A percentile compares a stretch with the other conserved stretches of the same genome.
Conservation (phyloP, 2,888 invertebrate genomes). For the Nephrotoma guestfalica region DNA sequence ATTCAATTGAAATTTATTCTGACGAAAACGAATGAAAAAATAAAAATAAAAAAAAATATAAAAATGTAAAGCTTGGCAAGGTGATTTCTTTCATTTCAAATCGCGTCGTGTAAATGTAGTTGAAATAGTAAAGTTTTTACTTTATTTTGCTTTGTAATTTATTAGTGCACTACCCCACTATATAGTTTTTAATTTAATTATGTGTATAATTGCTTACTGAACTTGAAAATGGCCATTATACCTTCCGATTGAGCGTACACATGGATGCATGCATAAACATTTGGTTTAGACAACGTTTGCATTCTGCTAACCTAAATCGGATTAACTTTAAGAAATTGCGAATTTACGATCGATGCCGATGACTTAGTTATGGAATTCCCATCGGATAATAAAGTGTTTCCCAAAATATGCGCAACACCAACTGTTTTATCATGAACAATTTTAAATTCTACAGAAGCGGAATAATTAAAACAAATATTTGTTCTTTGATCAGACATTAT, state of each 20-base stretch:
- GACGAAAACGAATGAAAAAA: neutral
- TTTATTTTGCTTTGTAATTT: neutral
- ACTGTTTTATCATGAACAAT: too few relatives aligned
- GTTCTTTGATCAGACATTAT: too few relatives aligned
- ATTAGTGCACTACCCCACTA: neutral
- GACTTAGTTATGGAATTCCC: too few relatives aligned
- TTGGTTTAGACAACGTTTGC: too few relatives aligned
- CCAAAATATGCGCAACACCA: too few relatives aligned
- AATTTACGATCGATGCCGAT: too few relatives aligned
- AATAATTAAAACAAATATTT: too few relatives aligned
- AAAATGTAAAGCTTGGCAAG: neutral
- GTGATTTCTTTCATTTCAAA: conserved; percentile 2
- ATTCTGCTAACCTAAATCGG: too few relatives aligned
- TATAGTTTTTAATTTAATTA: neutral
- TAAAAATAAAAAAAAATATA: neutral
- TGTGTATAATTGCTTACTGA: neutral
- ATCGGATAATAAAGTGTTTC: too few relatives aligned
- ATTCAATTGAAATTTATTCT: neutral
- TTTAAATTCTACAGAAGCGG: too few relatives aligned
- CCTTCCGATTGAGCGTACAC: neutral
- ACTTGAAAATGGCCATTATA: neutral
- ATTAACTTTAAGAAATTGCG: too few relatives aligned
- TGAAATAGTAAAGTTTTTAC: neutral
- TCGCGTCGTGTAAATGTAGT: neutral
- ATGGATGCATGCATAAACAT: too few relatives aligned